Conservation (phyloP, 2,113 vertebrate genomes). For the Tricholaema leucomelas region DNA sequence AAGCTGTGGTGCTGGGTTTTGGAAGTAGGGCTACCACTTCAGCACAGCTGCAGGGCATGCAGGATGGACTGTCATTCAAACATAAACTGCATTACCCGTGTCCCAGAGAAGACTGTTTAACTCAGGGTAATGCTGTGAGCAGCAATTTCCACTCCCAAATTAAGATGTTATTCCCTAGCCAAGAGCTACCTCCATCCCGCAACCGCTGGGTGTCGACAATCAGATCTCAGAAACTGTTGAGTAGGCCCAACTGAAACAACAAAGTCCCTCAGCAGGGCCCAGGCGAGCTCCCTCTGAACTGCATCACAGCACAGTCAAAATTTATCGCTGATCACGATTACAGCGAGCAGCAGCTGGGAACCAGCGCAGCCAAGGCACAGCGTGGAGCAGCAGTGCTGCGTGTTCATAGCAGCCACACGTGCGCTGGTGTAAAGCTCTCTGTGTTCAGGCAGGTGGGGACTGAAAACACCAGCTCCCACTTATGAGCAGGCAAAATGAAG, state of each 20-base stretch:
- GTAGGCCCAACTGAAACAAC: neutral
- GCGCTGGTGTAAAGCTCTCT: neutral
- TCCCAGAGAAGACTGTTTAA: neutral
- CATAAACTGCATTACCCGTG: neutral
- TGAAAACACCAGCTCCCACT: neutral
- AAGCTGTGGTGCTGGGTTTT: neutral
- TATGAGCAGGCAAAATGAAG: neutral
- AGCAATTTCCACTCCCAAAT: neutral
- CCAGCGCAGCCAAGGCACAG: neutral
- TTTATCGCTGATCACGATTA: neutral
- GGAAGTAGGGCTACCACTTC: neutral
- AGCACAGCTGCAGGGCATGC: neutral
- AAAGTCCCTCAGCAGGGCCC: neutral
- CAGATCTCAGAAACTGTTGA: neutral
- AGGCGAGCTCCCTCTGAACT: neutral
- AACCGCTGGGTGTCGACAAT: neutral
- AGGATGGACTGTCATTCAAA: neutral
- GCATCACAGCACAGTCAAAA: neutral
- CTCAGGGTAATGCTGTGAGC: neutral
- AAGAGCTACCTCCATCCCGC: neutral
- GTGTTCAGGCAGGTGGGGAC: neutral
- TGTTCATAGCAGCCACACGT: rapidly evolving
- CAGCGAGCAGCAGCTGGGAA: neutral
- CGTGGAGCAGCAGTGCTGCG: neutral
- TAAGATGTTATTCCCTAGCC: neutral